Conservation (phyloP, 1,140 invertebrate species). For the Homalodisca vitripennis region DNA sequence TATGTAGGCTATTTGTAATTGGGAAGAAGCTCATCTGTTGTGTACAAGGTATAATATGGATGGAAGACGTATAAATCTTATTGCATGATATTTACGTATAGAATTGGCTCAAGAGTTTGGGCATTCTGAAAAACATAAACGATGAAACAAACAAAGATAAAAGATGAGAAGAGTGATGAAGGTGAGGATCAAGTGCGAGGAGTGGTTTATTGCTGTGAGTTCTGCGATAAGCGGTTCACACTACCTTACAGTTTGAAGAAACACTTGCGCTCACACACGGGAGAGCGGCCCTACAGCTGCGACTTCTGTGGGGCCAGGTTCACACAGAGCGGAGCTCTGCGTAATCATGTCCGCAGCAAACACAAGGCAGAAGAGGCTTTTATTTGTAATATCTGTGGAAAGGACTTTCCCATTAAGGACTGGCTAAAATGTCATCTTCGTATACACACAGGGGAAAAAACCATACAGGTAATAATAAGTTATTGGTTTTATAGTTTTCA, state of each 20-base stretch:
- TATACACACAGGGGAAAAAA: constrained; percentile 72
- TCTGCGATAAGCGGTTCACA: constrained; percentile 33
- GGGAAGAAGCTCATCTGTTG: too few species aligned
- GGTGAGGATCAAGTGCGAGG: background rate
- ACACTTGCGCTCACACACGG: constrained; percentile 47
- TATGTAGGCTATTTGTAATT: too few species aligned
- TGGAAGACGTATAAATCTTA: too few species aligned
- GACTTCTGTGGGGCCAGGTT: constrained; percentile 36
- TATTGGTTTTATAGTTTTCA: background rate
- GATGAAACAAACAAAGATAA: background rate
- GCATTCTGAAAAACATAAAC: too few species aligned
- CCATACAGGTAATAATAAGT: constrained; percentile 68
- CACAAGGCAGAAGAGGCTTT: constrained; percentile 36
- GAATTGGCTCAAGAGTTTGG: too few species aligned
- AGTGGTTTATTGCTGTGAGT: constrained; percentile 28
- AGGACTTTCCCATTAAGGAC: constrained; percentile 69
- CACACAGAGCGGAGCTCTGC: constrained; percentile 46
- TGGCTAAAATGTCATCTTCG: constrained; percentile 66
- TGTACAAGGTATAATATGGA: too few species aligned
- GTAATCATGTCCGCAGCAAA: constrained; percentile 36
- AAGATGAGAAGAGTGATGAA: background rate
- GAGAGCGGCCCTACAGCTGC: constrained; percentile 45
- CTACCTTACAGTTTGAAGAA: constrained; percentile 38
- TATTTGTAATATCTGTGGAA: constrained; percentile 47
- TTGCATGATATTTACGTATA: too few species aligned